Conservation (phyloP, 30 jellyfish, hydroid and myxozoan genomes). For the Rhopilema esculentum region DNA sequence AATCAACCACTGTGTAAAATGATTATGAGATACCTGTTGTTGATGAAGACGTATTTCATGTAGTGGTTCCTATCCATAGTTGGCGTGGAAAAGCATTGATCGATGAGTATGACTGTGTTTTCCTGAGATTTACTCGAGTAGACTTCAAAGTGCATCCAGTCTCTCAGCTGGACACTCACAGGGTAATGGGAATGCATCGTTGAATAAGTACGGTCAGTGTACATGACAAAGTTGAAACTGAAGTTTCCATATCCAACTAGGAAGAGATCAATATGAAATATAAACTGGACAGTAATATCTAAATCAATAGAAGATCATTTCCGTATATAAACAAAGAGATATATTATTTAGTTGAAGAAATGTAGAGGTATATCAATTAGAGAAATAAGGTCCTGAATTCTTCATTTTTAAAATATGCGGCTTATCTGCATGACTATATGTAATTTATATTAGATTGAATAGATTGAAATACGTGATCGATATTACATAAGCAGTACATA, state of each 20-base stretch:
- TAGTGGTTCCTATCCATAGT: conserved; percentile 33
- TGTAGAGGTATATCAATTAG: too few relatives aligned
- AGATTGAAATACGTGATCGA: too few relatives aligned
- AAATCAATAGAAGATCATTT: too few relatives aligned
- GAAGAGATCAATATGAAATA: neutral
- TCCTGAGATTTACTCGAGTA: conserved; percentile 18
- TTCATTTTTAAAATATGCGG: too few relatives aligned
- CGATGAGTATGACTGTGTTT: conserved; percentile 12
- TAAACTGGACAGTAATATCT: too few relatives aligned
- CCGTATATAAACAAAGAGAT: too few relatives aligned
- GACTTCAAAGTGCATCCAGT: conserved; percentile 33
- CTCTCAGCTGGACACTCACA: conserved; percentile 32
- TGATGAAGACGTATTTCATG: conserved; percentile 26
- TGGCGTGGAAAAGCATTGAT: conserved; percentile 55
- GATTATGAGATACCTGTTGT: conserved; percentile 20
- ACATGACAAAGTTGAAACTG: conserved; percentile 42
- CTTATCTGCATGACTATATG: too few relatives aligned
- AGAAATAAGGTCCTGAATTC: too few relatives aligned
- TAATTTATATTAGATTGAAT: too few relatives aligned
- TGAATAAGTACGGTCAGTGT: conserved; percentile 13
- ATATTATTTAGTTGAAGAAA: too few relatives aligned
- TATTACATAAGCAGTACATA: too few relatives aligned
- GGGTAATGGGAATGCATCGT: conserved; percentile 26
- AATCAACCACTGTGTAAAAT: too few relatives aligned
- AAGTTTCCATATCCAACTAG: conserved; percentile 38